A percentile compares a stretch with the other conserved stretches of the same genome.
Conservation (phyloP, 2,888 invertebrate genomes). For the Aphrophora alni region DNA sequence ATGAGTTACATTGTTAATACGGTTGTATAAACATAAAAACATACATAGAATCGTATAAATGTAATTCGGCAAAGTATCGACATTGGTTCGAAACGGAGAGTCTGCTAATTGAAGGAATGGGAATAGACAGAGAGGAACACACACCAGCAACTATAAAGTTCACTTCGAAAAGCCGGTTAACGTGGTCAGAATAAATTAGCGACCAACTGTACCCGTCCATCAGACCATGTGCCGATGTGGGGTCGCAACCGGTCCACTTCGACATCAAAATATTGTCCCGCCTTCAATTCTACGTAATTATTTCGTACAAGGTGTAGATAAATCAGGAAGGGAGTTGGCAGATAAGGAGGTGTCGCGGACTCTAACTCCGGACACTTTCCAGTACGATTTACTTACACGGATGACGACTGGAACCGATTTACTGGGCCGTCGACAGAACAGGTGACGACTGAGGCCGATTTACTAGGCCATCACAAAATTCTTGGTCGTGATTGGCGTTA, state of each 20-base stretch:
- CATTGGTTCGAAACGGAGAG: background rate
- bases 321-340: conserved; percentile 5
- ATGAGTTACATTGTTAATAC: no score
- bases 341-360: conserved; percentile 3
- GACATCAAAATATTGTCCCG: background rate
- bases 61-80: background rate
- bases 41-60: no score
- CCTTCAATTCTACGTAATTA: background rate
- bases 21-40: no score
- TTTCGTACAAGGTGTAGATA: background rate
- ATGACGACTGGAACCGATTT: background rate
- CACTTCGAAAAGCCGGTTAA: background rate
- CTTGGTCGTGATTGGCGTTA: no score
- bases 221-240: background rate
- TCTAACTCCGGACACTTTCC: no score
- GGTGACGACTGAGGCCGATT: no score
- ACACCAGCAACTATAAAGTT: background rate
- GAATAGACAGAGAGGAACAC: background rate
- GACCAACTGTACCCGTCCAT: background rate
- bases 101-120: background rate
- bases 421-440: background rate
- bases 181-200: background rate
- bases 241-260: background rate
- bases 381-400: background rate
- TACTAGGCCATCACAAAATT: no score